Evolutionary conservation across 2,888 invertebrate species (phyloP).

Genomic region (Drosophila pseudotakahashii): DNA sequence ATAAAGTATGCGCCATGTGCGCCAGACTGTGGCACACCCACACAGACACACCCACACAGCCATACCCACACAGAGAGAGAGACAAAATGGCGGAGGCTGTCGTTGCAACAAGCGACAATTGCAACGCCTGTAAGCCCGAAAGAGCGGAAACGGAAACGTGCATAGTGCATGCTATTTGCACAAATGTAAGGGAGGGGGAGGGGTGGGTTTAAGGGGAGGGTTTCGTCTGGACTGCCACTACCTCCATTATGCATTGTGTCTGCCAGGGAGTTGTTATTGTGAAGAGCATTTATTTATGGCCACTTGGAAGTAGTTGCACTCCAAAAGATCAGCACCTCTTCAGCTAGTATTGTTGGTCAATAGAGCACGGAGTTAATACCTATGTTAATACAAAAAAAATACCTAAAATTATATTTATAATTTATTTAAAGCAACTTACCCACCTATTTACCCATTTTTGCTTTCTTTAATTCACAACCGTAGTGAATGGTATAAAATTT

Average conservation of each 20-base stretch:
- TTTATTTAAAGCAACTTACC: too few species aligned
- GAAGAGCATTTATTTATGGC: constrained; percentile 38
- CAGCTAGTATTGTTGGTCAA: not conserved
- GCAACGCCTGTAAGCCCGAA: constrained; percentile 73
- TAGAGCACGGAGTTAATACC: not conserved
- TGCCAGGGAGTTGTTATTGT: constrained; percentile 24
- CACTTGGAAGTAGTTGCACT: constrained; percentile 6
- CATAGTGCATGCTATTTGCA: constrained; percentile 75
- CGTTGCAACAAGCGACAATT: constrained; percentile 68
- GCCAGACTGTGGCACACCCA: constrained; percentile 63
- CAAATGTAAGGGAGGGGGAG: constrained; percentile 53
- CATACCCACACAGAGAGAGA: constrained; percentile 18
- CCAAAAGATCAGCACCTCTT: too few species aligned
- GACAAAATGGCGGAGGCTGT: constrained; percentile 36
- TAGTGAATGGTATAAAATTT: not conserved
- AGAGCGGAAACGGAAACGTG: constrained; percentile 66
- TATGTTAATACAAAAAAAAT: too few species aligned
- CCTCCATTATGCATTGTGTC: constrained; percentile 32
- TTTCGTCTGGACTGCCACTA: constrained; percentile 13
- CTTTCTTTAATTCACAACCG: not conserved
- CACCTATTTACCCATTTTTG: not conserved
- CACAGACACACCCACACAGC: constrained; percentile 12
- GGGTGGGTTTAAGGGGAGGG: not conserved
- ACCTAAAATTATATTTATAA: too few species aligned
- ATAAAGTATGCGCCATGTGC: constrained; percentile 75